A percentile compares a stretch with the other conserved stretches of the same genome.
phyloP scores from a whole-genome alignment of 2,888 invertebrate genomes.

The Apodemia duryi region DNA sequence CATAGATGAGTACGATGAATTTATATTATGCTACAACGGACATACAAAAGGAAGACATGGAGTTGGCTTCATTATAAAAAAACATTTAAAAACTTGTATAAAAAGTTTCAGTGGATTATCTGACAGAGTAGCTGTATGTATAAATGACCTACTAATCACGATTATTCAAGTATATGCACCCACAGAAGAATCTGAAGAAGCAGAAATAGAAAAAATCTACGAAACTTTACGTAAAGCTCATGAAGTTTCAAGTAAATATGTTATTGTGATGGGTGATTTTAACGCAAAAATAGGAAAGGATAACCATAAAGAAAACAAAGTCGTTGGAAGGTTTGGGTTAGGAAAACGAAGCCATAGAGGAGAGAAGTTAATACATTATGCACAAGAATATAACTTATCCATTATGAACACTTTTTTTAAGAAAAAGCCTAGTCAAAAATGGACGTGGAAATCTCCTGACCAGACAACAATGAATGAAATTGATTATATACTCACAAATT shows the following conservation, averaged over 20 bases:
- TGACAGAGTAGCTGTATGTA: not conserved
- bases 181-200: not conserved
- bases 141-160: not conserved
- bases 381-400: not conserved
- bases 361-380: not conserved
- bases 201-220: not conserved
- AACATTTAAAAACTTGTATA: not conserved
- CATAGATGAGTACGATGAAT: not conserved
- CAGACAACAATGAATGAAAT: not conserved
- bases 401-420: slow-evolving; percentile 6
- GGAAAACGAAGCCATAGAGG: not conserved
- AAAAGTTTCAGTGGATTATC: not conserved
- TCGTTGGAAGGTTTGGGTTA: not conserved
- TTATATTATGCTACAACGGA: not conserved
- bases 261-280: not conserved
- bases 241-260: not conserved
- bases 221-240: not conserved
- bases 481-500: not conserved
- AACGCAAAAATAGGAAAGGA: not conserved
- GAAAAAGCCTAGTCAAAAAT: not conserved
- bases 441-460: not conserved
- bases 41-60: not conserved
- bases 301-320: not conserved
- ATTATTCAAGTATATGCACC: not conserved
- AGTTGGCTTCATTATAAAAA: not conserved